Evolutionary conservation across 2,888 invertebrate species (phyloP).

Genomic region (Caenorhabditis auriculariae): DNA sequence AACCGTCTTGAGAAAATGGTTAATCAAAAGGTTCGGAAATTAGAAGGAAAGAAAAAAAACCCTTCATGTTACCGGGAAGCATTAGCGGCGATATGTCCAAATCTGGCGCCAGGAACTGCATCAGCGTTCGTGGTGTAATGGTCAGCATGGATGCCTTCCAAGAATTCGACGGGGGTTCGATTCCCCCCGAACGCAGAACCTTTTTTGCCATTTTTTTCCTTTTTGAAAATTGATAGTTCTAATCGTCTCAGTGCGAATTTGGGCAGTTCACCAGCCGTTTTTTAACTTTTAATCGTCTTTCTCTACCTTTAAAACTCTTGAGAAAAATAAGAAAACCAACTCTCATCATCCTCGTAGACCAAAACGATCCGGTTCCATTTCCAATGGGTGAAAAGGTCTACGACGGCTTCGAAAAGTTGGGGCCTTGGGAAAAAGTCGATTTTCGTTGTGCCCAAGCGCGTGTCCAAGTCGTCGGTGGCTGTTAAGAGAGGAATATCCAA

Average conservation of each 20-base stretch:
- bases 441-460: conserved; percentile 15
- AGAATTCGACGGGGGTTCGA: conserved; percentile 41
- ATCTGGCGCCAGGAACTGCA: too few relatives aligned
- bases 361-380: conserved; percentile 58
- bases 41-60: too few relatives aligned
- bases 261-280: too few relatives aligned
- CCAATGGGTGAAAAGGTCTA: conserved; percentile 60
- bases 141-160: conserved; percentile 42
- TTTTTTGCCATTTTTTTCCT: not conserved
- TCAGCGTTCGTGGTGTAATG: conserved; percentile 39
- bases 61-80: too few relatives aligned
- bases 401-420: conserved; percentile 55
- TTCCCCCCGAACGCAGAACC: conserved; percentile 32
- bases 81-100: too few relatives aligned
- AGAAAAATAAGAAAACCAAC: conserved; percentile 25
- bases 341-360: conserved; percentile 55
- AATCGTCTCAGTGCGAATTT: not conserved
- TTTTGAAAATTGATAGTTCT: conserved; percentile 5
- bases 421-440: conserved; percentile 57
- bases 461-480: conserved; percentile 47
- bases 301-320: not conserved
- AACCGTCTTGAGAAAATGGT: too few relatives aligned
- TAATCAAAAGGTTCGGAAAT: too few relatives aligned
- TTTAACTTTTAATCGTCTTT: conserved; percentile 2
- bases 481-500: conserved; percentile 56